Conservation (phyloP, 2,888 invertebrate species). For the Sesia bembeciformis region DNA sequence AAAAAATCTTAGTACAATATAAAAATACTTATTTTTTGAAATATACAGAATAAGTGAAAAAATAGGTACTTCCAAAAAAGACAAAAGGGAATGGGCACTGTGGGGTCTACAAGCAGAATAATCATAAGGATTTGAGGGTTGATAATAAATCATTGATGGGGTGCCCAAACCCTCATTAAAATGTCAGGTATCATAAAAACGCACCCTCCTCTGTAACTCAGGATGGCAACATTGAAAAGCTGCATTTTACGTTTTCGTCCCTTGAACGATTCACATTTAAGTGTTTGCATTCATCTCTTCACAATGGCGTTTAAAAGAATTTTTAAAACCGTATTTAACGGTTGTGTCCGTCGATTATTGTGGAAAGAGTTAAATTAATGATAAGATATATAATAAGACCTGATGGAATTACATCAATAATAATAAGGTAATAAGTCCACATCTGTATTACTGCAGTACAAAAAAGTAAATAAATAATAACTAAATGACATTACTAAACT, state of each 20-base stretch:
- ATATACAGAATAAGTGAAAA: no score
- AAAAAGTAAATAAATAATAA: no score
- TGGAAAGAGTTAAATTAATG: no score
- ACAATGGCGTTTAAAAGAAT: not conserved
- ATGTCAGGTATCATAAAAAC: constrained; percentile 43
- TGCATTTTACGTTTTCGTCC: not conserved
- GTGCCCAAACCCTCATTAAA: constrained; percentile 46
- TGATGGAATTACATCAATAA: no score
- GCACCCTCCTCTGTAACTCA: not conserved
- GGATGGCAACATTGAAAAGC: not conserved
- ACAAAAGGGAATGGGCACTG: not conserved
- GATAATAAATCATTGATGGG: constrained; percentile 47
- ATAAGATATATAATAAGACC: no score
- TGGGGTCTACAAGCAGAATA: constrained; percentile 5
- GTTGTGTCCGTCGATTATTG: not conserved
- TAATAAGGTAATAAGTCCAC: no score
- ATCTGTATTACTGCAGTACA: no score
- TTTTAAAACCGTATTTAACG: not conserved
- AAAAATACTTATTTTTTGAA: no score
- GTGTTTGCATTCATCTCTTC: not conserved
- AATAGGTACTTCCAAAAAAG: no score
- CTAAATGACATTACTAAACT: no score
- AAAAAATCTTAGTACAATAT: no score
- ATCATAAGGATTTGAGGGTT: constrained; percentile 29
- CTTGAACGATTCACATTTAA: not conserved